These are phyloP conservation scores for Kryptolebias ocellatus DNA, from an alignment of 2,797 vertebrate species.

Conservation along the genomic window DNA sequence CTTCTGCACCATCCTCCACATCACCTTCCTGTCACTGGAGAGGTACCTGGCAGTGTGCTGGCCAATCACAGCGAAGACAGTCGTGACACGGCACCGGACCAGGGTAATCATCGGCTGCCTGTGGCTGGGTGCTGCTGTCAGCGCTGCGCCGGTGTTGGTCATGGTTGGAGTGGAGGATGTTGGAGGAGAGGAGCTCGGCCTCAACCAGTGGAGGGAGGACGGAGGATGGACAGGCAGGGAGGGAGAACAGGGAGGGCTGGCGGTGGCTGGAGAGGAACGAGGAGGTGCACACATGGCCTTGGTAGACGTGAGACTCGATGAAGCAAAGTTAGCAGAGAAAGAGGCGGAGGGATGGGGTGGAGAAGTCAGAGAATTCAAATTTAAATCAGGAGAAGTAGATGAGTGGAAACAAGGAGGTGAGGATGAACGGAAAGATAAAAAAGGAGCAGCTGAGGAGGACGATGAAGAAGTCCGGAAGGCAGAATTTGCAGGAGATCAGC, in stretches of 20 bases:
- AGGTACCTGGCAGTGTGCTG: conserved; percentile 85
- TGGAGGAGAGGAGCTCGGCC: conserved; percentile 50
- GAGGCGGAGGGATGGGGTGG: conserved; percentile 10
- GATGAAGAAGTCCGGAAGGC: conserved; percentile 37
- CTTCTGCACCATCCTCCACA: conserved; percentile 86
- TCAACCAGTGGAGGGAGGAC: conserved; percentile 44
- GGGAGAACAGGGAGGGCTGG: conserved; percentile 27
- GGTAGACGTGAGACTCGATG: conserved; percentile 21
- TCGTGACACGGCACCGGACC: conserved; percentile 79
- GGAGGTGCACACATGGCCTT: conserved; percentile 27
- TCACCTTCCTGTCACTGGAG: conserved; percentile 85
- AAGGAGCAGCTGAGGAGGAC: conserved; percentile 50
- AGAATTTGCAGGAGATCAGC: conserved; percentile 21
- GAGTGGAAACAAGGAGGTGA: conserved; percentile 35
- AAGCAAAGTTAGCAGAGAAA: conserved; percentile 29
- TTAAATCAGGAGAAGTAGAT: background rate
- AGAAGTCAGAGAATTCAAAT: conserved; percentile 13
- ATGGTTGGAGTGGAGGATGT: conserved; percentile 82
- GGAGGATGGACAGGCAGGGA: conserved; percentile 35
- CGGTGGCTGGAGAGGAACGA: conserved; percentile 43
- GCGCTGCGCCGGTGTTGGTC: conserved; percentile 77
- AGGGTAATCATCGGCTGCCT: conserved; percentile 77
- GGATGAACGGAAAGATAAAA: conserved; percentile 35
- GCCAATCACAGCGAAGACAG: conserved; percentile 80
- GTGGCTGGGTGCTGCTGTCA: conserved; percentile 79